phyloP scores from a whole-genome alignment of 2,113 vertebrate genomes.

The Leucopsar rothschildi region DNA sequence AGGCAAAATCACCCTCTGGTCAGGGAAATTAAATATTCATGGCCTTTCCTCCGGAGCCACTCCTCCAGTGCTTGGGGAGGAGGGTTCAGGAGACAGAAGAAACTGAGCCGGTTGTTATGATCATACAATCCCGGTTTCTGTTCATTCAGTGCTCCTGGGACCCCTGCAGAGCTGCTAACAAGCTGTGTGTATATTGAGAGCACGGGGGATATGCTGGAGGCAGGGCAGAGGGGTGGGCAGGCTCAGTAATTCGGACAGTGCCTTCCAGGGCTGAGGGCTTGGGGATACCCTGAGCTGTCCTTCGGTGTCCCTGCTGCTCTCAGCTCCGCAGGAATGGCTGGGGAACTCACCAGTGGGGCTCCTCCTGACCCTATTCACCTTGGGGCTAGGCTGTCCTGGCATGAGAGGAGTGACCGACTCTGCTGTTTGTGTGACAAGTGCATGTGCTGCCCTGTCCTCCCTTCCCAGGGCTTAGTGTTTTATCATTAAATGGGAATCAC shows the following conservation, averaged over 20 bases:
- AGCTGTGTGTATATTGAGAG: constrained; percentile 1
- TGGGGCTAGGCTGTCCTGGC: not conserved
- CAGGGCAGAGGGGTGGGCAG: not conserved
- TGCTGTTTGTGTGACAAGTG: not conserved
- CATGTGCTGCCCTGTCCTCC: not conserved
- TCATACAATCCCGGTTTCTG: not conserved
- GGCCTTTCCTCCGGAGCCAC: not conserved
- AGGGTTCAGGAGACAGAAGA: not conserved
- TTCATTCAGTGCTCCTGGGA: constrained; percentile 9
- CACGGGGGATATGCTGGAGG: not conserved
- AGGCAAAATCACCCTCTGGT: constrained; percentile 4
- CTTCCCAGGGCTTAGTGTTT: not conserved
- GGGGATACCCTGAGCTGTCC: not conserved
- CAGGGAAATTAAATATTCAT: constrained; percentile 41
- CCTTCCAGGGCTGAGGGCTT: not conserved
- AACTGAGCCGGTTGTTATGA: constrained; percentile 38
- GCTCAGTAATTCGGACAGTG: rapidly evolving
- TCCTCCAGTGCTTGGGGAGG: not conserved
- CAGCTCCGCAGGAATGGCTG: not conserved
- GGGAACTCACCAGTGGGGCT: not conserved
- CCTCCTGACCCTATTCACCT: not conserved
- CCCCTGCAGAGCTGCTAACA: constrained; percentile 19
- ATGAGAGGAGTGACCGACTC: not conserved
- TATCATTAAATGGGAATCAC: not conserved
- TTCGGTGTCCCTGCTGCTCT: not conserved